A percentile compares a stretch with the other conserved stretches of the same genome.
phyloP scores from a whole-genome alignment of 2,888 invertebrate species.

The Cephus spinipes region DNA sequence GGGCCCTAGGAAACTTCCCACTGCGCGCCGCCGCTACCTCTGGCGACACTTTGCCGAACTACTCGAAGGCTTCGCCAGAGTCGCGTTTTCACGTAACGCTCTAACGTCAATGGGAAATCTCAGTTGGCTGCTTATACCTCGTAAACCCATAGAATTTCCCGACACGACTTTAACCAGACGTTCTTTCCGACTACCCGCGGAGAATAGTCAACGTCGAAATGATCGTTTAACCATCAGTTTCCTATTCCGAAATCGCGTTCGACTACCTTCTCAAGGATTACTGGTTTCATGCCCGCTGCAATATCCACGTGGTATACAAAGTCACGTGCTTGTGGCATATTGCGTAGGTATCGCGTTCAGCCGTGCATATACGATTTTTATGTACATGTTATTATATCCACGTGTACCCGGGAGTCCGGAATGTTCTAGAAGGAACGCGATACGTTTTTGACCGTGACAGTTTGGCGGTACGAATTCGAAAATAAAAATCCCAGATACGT shows the following conservation, averaged over 20 bases:
- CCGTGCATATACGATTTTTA: neutral
- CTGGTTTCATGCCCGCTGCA: too few species aligned
- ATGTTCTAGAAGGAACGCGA: neutral
- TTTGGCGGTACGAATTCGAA: neutral
- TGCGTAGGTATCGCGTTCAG: too few species aligned
- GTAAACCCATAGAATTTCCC: neutral
- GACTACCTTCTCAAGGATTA: neutral
- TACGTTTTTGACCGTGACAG: neutral
- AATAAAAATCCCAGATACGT: neutral
- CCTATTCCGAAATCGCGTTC: neutral
- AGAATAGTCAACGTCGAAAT: neutral
- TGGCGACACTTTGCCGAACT: constrained; percentile 46
- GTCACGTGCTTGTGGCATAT: neutral
- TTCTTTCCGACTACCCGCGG: neutral
- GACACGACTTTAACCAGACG: neutral
- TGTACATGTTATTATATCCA: neutral
- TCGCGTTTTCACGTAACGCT: neutral
- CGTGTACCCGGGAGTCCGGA: neutral
- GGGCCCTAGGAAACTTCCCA: neutral
- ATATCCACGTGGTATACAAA: neutral
- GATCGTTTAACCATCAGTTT: neutral
- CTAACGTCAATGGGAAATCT: neutral
- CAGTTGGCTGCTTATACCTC: neutral
- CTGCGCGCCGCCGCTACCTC: neutral
- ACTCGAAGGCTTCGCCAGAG: constrained; percentile 1